phyloP scores from a whole-genome alignment of 2,113 vertebrate species.

The Okapia johnstoni region DNA sequence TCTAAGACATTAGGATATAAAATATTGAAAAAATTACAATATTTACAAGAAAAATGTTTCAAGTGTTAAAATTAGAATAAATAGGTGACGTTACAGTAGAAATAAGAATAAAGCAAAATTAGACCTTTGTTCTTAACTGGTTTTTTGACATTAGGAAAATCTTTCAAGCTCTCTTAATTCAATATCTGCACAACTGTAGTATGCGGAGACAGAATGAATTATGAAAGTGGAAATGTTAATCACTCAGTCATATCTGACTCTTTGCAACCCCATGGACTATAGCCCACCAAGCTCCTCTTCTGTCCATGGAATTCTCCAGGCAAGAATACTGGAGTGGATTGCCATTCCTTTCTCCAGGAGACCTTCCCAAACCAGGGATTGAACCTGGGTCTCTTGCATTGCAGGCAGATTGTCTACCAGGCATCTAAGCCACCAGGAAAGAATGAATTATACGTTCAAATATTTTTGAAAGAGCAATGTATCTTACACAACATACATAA shows the following conservation, averaged over 20 bases:
- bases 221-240: not conserved
- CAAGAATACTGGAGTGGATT: not conserved
- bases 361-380: not conserved
- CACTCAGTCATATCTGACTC: not conserved
- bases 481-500: not conserved
- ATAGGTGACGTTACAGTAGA: not conserved
- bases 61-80: not conserved
- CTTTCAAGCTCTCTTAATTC: not conserved
- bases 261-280: not conserved
- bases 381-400: not conserved
- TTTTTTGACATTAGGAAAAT: not conserved
- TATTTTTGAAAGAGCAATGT: not conserved
- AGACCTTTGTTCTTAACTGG: not conserved
- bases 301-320: not conserved
- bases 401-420: not conserved
- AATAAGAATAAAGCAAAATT: not conserved
- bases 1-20: not conserved
- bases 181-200: not conserved
- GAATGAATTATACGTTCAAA: slow-evolving; percentile 17
- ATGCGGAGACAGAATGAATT: not conserved
- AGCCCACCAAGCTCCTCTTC: not conserved
- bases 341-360: not conserved
- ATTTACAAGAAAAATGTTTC: slow-evolving; percentile 13
- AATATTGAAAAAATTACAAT: not conserved
- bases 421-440: not conserved